A percentile compares a stretch with the other conserved stretches of the same genome.
Evolutionary conservation across 2,113 vertebrate species (phyloP).

Genomic region (Plectropomus leopardus): DNA sequence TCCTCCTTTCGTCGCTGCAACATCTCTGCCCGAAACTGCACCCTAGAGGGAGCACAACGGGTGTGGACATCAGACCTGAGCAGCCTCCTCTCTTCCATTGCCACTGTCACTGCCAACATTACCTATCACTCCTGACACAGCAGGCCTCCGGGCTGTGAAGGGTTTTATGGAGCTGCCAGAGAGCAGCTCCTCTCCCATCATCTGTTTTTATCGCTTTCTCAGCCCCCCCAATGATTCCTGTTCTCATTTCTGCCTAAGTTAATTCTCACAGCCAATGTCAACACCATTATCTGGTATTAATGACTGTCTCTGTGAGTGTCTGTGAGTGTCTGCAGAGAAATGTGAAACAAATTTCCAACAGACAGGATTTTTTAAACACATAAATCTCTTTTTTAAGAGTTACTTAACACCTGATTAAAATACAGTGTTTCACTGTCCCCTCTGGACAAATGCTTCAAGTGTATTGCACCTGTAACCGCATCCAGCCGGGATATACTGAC

Average conservation of each 20-base stretch:
- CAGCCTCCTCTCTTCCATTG: slow-evolving; percentile 44
- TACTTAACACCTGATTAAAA: slow-evolving; percentile 1
- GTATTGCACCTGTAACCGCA: neutral
- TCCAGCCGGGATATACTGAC: neutral
- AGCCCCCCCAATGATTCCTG: slow-evolving; percentile 16
- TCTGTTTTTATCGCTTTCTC: slow-evolving; percentile 50
- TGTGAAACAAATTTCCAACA: slow-evolving; percentile 11
- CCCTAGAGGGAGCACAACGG: slow-evolving; percentile 81
- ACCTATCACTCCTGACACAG: slow-evolving; percentile 59
- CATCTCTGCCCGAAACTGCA: slow-evolving; percentile 85
- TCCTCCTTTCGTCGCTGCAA: slow-evolving; percentile 79
- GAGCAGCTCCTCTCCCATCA: slow-evolving; percentile 48
- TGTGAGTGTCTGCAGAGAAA: slow-evolving; percentile 34
- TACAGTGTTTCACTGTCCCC: neutral
- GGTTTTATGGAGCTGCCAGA: slow-evolving; percentile 62
- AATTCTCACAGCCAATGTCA: slow-evolving; percentile 36
- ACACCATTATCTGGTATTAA: slow-evolving; percentile 34
- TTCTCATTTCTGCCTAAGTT: slow-evolving; percentile 26
- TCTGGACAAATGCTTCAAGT: neutral
- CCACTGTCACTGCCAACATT: slow-evolving; percentile 43
- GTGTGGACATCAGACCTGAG: slow-evolving; percentile 50
- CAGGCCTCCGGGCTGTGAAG: slow-evolving; percentile 45
- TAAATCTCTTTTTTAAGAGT: slow-evolving; percentile 1
- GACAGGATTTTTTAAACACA: neutral
- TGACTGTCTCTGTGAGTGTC: slow-evolving; percentile 21